Evolutionary conservation across 2,888 invertebrate genomes (phyloP), one percentile per base, ranked within the genome.

Genomic region (Acanthosepion pharaonis): DNA sequence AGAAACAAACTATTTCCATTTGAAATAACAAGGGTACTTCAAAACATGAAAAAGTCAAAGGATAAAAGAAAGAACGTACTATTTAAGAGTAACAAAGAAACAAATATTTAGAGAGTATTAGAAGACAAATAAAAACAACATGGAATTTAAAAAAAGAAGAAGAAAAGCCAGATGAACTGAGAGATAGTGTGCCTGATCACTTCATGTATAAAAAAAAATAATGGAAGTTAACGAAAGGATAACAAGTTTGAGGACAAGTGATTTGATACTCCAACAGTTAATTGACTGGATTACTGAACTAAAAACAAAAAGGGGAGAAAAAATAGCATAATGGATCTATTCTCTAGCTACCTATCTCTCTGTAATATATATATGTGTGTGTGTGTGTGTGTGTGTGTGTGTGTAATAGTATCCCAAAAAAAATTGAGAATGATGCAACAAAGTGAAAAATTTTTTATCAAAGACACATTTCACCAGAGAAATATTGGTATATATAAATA

Each of bases 241-340:
- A 78, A 3, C 33, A 11, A 78, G 78, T 9, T 33, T 11, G n/a
- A n/a, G 78, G 5, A 42, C 42, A 33, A 11, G 78, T 78, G 11
- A 78, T n/a, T 78, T 78, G 78, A 78, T 78, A 78, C n/a, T n/a
- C n/a, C 11, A 78, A 78, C n/a, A 78, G 78, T n/a, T 78, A 78
- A 78, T 78, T 78, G n/a, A 9, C 11, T n/a, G n/a, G n/a, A 78
- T 78, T 78, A 33, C n/a, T n/a, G 78, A 78, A 78, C 11, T 15
- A 11, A 78, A n/a, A 2, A n/a, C 9, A n/a, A n/a, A 78, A 78
- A 9, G n/a, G 15, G 4, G 11, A 9, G 0, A 78, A 78, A 25
- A 64, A 78, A n/a, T n/a, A 78, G n/a, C 8, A n/a, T 2, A 78
- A 78, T 1, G 11, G n/a, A 78, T 78, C 18, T 78, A 9, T n/a